Conservation (phyloP, 2,113 vertebrate species). For the Salminus brasiliensis region DNA sequence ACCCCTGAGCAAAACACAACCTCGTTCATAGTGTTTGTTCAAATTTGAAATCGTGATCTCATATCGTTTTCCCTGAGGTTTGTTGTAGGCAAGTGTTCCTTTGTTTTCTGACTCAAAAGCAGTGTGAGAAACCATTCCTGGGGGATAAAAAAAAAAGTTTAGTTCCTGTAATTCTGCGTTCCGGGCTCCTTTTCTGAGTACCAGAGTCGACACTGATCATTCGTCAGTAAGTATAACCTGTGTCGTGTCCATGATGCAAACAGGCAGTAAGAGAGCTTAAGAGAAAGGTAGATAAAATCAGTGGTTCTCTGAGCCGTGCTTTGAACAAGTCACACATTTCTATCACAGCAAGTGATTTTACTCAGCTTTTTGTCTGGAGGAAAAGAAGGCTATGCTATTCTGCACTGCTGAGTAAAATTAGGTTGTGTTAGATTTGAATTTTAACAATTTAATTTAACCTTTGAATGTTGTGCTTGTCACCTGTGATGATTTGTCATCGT, state of each 20-base stretch:
- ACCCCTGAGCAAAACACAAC: background rate
- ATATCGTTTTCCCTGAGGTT: background rate
- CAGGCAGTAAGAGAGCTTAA: background rate
- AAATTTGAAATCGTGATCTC: constrained; percentile 2
- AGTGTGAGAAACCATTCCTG: background rate
- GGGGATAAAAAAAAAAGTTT: background rate
- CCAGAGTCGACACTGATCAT: background rate
- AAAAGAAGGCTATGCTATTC: background rate
- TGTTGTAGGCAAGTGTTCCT: background rate
- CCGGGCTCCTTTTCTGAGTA: background rate
- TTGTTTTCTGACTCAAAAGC: constrained; percentile 7
- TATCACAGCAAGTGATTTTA: too few species aligned
- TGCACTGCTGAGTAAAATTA: too few species aligned
- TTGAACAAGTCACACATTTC: background rate
- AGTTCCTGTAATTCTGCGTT: background rate
- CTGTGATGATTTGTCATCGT: too few species aligned
- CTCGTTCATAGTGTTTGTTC: background rate
- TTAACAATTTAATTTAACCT: too few species aligned
- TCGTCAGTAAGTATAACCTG: background rate
- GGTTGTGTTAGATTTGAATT: too few species aligned
- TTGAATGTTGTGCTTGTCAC: too few species aligned
- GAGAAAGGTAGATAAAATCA: background rate
- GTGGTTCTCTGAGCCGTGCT: background rate
- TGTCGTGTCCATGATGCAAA: constrained; percentile 9
- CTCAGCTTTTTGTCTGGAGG: too few species aligned